Evolutionary conservation across 2,888 invertebrate genomes (phyloP).

Genomic region (Drosophila macrothrix): DNA sequence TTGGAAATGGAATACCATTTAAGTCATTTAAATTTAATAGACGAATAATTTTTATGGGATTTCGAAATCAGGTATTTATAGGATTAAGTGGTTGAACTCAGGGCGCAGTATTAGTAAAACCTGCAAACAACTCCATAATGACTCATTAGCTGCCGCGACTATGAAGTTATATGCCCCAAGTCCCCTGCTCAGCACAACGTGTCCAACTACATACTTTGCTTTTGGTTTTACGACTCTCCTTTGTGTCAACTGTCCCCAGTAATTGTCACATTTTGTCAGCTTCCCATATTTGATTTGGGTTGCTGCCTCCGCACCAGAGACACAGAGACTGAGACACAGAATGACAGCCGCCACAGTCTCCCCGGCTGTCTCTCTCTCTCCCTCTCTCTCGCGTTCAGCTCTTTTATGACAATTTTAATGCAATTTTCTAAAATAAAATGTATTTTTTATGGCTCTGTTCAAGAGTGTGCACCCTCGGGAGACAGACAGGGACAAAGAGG

Average conservation of each 20-base stretch:
- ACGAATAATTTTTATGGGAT: slow-evolving; percentile 67
- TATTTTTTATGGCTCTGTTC: slow-evolving; percentile 70
- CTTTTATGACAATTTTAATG: slow-evolving; percentile 78
- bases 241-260: slow-evolving; percentile 69
- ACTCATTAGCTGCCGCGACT: slow-evolving; percentile 41
- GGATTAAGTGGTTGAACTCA: slow-evolving; percentile 38
- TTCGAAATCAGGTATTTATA: slow-evolving; percentile 62
- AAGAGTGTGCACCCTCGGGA: slow-evolving; percentile 57
- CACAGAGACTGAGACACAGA: slow-evolving; percentile 4
- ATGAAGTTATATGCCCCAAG: slow-evolving; percentile 18
- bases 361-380: slow-evolving; percentile 1
- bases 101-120: slow-evolving; percentile 8
- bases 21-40: slow-evolving; percentile 78
- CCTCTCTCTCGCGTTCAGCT: slow-evolving; percentile 13
- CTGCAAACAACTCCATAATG: slow-evolving; percentile 32
- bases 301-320: slow-evolving; percentile 5
- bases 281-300: slow-evolving; percentile 74
- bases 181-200: slow-evolving; percentile 18
- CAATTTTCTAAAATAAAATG: slow-evolving; percentile 80
- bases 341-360: slow-evolving; percentile 22
- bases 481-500: not conserved
- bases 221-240: slow-evolving; percentile 46
- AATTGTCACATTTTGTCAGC: slow-evolving; percentile 83
- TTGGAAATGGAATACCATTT: slow-evolving; percentile 72
- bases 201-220: slow-evolving; percentile 40